Evolutionary conservation across 2,888 invertebrate genomes (phyloP).

Genomic region (Masnerella sp.): DNA sequence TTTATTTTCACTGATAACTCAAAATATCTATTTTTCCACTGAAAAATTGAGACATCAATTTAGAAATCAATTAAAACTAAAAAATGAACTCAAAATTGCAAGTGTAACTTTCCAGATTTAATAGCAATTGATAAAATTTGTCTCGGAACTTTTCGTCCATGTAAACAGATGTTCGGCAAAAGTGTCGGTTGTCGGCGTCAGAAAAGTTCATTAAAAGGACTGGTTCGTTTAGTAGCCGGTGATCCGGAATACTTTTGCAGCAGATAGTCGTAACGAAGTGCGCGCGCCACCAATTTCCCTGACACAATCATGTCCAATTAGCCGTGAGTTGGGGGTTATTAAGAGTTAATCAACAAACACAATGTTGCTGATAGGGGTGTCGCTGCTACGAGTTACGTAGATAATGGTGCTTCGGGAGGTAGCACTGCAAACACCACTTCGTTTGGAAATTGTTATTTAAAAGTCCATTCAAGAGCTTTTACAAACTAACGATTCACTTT

Average conservation of each 20-base stretch:
- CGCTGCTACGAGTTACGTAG: conserved; percentile 28
- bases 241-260: conserved; percentile 44
- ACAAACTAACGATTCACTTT: conserved; percentile 17
- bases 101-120: not conserved
- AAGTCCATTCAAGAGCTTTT: conserved; percentile 20
- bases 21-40: too few species aligned
- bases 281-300: conserved; percentile 28
- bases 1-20: too few species aligned
- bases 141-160: not conserved
- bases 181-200: conserved; percentile 31
- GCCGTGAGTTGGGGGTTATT: conserved; percentile 36
- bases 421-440: conserved; percentile 26
- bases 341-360: conserved; percentile 51
- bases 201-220: conserved; percentile 37
- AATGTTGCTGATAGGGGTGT: conserved; percentile 35
- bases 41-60: too few species aligned
- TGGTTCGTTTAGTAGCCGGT: conserved; percentile 43
- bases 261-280: conserved; percentile 17
- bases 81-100: not conserved
- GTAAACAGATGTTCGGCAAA: conserved; percentile 24
- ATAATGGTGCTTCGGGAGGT: conserved; percentile 29
- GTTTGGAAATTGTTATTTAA: conserved; percentile 20
- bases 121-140: conserved; percentile 19
- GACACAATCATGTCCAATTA: conserved; percentile 48
- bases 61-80: too few species aligned